Evolutionary conservation across 2,888 invertebrate species (phyloP).

Genomic region (Molorchus minor): DNA sequence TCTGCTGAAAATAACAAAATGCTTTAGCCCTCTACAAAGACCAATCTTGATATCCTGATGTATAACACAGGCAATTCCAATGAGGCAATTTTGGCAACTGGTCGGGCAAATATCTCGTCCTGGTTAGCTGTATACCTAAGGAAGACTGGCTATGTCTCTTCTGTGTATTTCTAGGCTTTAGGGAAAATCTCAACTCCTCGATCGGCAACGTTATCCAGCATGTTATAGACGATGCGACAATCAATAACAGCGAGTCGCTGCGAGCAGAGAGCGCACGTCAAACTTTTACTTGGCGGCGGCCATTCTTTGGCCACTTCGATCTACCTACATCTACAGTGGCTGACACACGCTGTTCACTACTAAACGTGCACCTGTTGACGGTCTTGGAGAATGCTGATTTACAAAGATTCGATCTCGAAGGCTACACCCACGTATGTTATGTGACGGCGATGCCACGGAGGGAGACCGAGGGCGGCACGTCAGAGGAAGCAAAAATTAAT

Average conservation of each 20-base stretch:
- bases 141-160: no score
- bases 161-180: no score
- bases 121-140: no score
- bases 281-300: slow-evolving; percentile 18
- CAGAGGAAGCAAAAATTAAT: no score
- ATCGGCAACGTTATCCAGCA: slow-evolving; percentile 30
- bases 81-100: no score
- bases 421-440: slow-evolving; percentile 4
- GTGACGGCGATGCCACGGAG: neutral
- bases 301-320: slow-evolving; percentile 23
- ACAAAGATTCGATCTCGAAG: slow-evolving; percentile 12
- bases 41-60: no score
- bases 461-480: neutral
- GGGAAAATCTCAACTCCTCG: neutral
- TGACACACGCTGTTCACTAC: slow-evolving; percentile 11
- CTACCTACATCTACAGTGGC: slow-evolving; percentile 14
- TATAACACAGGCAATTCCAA: no score
- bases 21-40: no score
- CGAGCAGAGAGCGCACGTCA: slow-evolving; percentile 16
- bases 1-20: no score
- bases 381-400: neutral
- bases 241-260: slow-evolving; percentile 47
- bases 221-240: slow-evolving; percentile 51
- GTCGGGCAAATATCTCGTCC: no score
- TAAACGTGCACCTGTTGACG: slow-evolving; percentile 20